Percentiles rank a stretch among this genome's conserved stretches.
Evolutionary conservation across 2,113 vertebrate genomes (phyloP).

Genomic region (Oxyruncus cristatus): DNA sequence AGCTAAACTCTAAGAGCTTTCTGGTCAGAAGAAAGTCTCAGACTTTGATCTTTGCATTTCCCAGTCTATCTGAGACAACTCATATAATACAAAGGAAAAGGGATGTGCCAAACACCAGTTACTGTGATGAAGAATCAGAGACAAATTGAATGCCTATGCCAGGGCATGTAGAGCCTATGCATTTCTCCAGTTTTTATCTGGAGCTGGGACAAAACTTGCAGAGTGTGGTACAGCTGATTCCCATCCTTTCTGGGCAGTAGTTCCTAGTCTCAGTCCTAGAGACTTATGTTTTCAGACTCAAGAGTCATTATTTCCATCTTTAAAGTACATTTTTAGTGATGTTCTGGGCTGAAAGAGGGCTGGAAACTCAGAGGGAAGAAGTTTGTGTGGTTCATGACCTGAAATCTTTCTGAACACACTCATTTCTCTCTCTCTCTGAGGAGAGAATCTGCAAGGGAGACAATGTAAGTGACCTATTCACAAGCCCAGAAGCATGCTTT

Average conservation of each 20-base stretch:
- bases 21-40: constrained; percentile 42
- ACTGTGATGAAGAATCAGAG: neutral
- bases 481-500: neutral
- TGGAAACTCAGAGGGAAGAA: neutral
- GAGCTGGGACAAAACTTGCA: neutral
- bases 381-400: neutral
- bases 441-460: neutral
- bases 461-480: neutral
- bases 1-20: constrained; percentile 60
- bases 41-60: constrained; percentile 17
- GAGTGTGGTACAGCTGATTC: neutral
- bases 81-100: neutral
- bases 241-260: neutral
- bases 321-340: neutral
- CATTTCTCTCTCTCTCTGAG: neutral
- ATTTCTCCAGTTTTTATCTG: neutral
- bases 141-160: neutral
- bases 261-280: neutral
- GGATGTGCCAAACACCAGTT: neutral
- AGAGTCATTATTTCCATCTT: neutral
- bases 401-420: neutral
- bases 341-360: neutral
- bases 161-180: neutral
- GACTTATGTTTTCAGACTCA: neutral
- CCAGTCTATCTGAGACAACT: neutral